A percentile compares a stretch with the other conserved stretches of the same genome.
These are phyloP conservation scores for Cyclina sinensis DNA, from an alignment of 1,140 invertebrate genomes.

Conservation along the genomic window DNA sequence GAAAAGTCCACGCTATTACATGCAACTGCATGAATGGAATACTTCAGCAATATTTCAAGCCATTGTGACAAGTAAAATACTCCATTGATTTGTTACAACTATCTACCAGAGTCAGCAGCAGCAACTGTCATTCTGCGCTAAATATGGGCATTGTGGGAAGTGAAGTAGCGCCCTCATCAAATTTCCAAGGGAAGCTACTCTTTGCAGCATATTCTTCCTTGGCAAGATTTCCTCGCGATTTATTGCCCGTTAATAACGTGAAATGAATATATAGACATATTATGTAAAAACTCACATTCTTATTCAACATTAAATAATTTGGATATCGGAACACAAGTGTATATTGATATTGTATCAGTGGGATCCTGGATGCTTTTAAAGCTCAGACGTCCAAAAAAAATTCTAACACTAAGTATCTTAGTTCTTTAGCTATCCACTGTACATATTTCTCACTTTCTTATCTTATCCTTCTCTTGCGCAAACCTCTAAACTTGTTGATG, in stretches of 20 bases:
- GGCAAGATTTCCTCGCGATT: not conserved
- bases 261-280: no score
- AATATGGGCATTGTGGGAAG: conserved; percentile 64
- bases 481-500: no score
- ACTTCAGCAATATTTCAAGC: conserved; percentile 28
- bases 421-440: no score
- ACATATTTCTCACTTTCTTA: no score
- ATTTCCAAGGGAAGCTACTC: conserved; percentile 54
- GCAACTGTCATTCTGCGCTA: conserved; percentile 68
- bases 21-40: not conserved
- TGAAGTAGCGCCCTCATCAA: conserved; percentile 44
- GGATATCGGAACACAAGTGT: no score
- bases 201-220: not conserved
- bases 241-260: not conserved
- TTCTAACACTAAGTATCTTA: no score
- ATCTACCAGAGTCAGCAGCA: conserved; percentile 52
- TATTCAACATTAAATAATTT: no score
- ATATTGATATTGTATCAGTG: no score
- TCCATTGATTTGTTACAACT: not conserved
- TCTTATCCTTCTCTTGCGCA: no score
- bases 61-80: conserved; percentile 7
- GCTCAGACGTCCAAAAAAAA: no score
- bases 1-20: not conserved
- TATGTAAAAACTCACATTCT: no score
- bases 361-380: no score